phyloP scores from a whole-genome alignment of 2,797 vertebrate species.

The Peromyscus aztecus region DNA sequence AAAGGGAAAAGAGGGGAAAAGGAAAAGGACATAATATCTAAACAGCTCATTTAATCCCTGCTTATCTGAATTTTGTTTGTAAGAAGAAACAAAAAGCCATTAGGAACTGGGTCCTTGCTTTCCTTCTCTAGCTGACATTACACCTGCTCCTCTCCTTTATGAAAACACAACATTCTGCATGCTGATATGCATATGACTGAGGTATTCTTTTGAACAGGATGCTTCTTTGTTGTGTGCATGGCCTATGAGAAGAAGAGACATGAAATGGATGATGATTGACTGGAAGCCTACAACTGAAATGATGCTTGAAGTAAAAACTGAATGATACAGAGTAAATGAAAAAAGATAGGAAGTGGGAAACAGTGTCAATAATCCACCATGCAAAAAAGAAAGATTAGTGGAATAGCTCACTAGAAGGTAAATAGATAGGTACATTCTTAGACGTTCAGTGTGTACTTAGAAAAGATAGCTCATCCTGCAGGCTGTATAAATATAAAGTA shows the following conservation, averaged over 20 bases:
- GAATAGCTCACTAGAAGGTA: not conserved
- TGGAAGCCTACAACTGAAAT: not conserved
- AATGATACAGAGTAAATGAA: not conserved
- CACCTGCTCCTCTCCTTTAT: not conserved
- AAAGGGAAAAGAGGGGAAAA: not conserved
- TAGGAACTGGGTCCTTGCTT: constrained; percentile 36
- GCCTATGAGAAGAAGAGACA: not conserved
- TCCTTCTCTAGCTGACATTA: constrained; percentile 4
- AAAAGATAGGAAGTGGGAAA: not conserved
- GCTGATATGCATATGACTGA: not conserved
- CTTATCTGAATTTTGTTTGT: constrained; percentile 52
- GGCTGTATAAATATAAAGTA: constrained; percentile 15
- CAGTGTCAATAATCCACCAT: not conserved
- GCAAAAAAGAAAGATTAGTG: constrained; percentile 21
- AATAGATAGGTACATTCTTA: constrained; percentile 14
- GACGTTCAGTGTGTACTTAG: not conserved
- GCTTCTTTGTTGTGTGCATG: not conserved
- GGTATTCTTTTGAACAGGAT: constrained; percentile 6
- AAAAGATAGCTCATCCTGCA: not conserved
- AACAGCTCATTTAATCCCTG: not conserved
- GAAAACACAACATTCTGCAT: not conserved
- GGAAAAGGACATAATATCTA: not conserved
- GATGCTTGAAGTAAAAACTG: not conserved
- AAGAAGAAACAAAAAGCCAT: not conserved
- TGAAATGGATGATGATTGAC: not conserved